Conservation (phyloP, 37 sponge, comb jelly and placozoan species). For the Bolinopsis microptera region DNA sequence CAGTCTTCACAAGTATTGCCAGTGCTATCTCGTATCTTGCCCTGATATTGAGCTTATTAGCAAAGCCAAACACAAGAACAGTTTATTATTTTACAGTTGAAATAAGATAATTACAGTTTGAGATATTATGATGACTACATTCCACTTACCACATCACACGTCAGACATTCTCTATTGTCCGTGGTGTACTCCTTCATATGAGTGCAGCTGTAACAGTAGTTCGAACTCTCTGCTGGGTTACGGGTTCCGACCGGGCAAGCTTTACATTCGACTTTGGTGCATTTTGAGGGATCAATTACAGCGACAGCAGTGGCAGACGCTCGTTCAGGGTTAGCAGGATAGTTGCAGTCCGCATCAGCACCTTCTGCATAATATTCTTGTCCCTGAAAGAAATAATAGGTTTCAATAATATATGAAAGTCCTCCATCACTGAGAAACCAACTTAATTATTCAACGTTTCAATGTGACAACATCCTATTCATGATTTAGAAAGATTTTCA, state of each 20-base stretch:
- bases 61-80: too few relatives aligned
- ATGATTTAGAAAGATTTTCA: too few relatives aligned
- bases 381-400: too few relatives aligned
- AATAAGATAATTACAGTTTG: too few relatives aligned
- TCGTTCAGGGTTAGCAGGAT: not conserved
- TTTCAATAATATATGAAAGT: too few relatives aligned
- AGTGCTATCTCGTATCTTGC: not conserved
- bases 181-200: not conserved
- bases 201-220: not conserved
- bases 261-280: not conserved
- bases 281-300: not conserved
- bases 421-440: too few relatives aligned
- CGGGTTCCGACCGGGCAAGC: not conserved
- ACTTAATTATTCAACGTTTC: too few relatives aligned
- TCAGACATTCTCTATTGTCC: not conserved
- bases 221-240: not conserved
- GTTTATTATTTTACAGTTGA: too few relatives aligned
- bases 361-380: not conserved
- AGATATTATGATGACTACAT: not conserved
- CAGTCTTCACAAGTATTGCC: not conserved
- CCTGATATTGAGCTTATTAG: conserved; percentile 5
- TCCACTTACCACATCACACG: not conserved
- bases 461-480: too few relatives aligned
- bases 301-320: not conserved
- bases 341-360: not conserved